Base-by-base conservation (phyloP, 2,888 invertebrate species). In the Meiosimyza decipiens region DNA sequence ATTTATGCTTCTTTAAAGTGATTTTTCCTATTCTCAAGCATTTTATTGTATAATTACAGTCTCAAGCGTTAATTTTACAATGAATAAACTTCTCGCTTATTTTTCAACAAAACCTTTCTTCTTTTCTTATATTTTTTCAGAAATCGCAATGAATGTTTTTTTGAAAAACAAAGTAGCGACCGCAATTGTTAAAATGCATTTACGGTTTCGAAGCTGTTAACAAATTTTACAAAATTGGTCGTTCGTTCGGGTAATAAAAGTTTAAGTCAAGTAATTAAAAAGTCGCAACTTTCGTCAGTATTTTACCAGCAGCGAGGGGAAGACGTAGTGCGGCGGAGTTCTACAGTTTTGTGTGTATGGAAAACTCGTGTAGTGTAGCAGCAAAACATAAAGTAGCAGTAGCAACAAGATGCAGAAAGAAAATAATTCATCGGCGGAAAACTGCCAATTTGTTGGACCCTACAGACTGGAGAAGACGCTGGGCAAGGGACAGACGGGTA, bases 401-500 rank as follows among this genome's bases (percentile, higher is more conserved):
- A 76, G 75, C 77, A 77, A 78, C 80, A 87, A 85, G 80, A 88
- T 88, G 88, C 88, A 88, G 82, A 88, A 88, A 80, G 88, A 88
- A 84, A 88, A 87, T 81, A 87, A 85, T 80, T 80, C 81, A 76
- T 83, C 89, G 83, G 88, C 89, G 80, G 93, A 93, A 89, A 90
- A 90, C 85, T 95, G 95, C 87, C 95, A 96, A 89, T 99, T 97
- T 90, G 99, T 99, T 84, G 99, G 99, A 81, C 99, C 99, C 74
- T 99, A 98, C 90, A 91, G 98, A 87, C 91, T 99, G 88, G 99
- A 99, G 89, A 99, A 99, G 89, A 99, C 99, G 71, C 91, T 99
- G 78, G 99, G 99, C 82, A 99, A 99, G 88, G 99, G 99, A 78
- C 99, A 99, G 89, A 99, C 99, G 88, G 99, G 99, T 99, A 89